Conservation (phyloP, 2,888 invertebrate genomes). For the Aporophyla lueneburgensis region DNA sequence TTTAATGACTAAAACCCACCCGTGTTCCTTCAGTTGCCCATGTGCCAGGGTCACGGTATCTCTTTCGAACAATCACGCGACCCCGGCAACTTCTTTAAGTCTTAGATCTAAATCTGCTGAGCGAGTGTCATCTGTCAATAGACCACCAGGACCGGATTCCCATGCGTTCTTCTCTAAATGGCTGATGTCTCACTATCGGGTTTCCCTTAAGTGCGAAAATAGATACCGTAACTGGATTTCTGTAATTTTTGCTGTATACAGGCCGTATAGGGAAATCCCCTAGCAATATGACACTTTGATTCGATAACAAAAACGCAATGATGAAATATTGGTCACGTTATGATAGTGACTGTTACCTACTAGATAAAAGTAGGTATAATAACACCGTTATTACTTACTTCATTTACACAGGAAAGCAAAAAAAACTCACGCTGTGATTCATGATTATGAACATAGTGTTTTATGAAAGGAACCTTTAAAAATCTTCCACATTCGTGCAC, state of each 20-base stretch:
- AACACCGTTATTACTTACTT: background rate
- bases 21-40: too few species aligned
- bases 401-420: background rate
- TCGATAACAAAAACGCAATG: slow-evolving; percentile 34
- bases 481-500: background rate
- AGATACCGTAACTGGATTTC: slow-evolving; percentile 33
- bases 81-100: background rate
- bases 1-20: too few species aligned
- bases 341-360: background rate
- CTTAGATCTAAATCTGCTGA: background rate
- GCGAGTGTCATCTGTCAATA: background rate
- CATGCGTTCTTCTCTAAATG: slow-evolving; percentile 2
- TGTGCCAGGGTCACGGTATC: too few species aligned
- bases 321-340: slow-evolving; percentile 13
- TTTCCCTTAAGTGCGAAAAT: slow-evolving; percentile 25
- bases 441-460: background rate
- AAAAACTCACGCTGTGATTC: background rate
- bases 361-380: slow-evolving; percentile 10
- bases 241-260: slow-evolving; percentile 26
- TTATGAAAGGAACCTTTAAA: background rate
- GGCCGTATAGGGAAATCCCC: slow-evolving; percentile 51
- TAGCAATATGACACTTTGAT: slow-evolving; percentile 33
- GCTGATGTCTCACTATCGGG: slow-evolving; percentile 26
- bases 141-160: slow-evolving; percentile 23
- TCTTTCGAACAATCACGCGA: too few species aligned